phyloP scores from a whole-genome alignment of 2,888 invertebrate species.

The Altica lythri region DNA sequence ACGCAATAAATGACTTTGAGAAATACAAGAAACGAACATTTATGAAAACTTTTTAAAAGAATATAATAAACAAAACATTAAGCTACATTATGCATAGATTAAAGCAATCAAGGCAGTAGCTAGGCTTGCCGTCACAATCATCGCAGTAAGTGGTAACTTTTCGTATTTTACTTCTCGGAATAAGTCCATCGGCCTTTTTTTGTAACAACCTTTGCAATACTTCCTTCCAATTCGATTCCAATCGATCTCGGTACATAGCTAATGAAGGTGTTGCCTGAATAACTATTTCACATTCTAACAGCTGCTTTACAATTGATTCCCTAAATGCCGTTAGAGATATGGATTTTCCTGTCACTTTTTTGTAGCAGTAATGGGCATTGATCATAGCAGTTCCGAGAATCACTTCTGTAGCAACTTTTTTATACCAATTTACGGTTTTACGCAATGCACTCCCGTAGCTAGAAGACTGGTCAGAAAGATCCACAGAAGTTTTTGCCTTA shows the following conservation, averaged over 20 bases:
- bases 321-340: conserved; percentile 7
- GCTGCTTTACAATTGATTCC: conserved; percentile 1
- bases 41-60: conserved; percentile 2
- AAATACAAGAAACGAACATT: neutral
- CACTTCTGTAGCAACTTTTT: neutral
- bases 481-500: neutral
- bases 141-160: conserved; percentile 7
- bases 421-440: neutral
- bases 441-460: neutral
- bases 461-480: neutral
- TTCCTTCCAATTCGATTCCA: neutral
- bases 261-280: neutral
- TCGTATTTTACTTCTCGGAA: conserved; percentile 10
- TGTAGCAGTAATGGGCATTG: conserved; percentile 6
- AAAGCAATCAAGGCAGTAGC: conserved; percentile 10
- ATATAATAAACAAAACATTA: conserved; percentile 1
- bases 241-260: neutral
- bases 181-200: conserved; percentile 9
- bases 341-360: conserved; percentile 4
- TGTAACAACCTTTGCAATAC: conserved; percentile 9
- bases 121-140: conserved; percentile 8
- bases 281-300: neutral
- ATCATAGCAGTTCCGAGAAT: conserved; percentile 4
- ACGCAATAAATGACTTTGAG: too few relatives aligned
- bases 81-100: neutral